These are phyloP conservation scores for Bombus sibiricus DNA, from an alignment of 1,140 invertebrate species.

Conservation along the genomic window DNA sequence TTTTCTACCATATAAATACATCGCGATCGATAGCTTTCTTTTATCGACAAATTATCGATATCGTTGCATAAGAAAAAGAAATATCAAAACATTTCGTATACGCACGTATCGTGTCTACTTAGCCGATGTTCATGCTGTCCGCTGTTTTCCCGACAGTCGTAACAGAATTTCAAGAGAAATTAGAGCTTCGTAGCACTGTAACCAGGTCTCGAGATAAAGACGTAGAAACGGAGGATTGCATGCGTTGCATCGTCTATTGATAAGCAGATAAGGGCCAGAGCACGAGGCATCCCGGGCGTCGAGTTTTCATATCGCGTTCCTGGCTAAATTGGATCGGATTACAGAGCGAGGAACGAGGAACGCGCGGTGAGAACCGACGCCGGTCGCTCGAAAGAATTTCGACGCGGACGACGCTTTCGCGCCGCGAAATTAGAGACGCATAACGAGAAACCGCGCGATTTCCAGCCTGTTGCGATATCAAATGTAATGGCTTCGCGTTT, in stretches of 20 bases:
- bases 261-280: constrained; percentile 53
- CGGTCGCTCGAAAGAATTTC: constrained; percentile 4
- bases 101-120: too few species aligned
- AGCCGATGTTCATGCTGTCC: too few species aligned
- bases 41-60: too few species aligned
- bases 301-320: constrained; percentile 60
- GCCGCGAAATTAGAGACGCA: background rate
- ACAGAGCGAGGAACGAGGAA: constrained; percentile 41
- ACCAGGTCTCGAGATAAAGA: background rate
- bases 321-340: constrained; percentile 46
- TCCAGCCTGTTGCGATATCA: background rate
- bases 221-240: constrained; percentile 13
- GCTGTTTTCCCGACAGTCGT: background rate
- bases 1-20: too few species aligned
- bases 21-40: too few species aligned
- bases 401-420: background rate
- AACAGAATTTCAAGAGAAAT: background rate
- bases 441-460: background rate
- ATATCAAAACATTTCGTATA: too few species aligned
- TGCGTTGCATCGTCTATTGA: constrained; percentile 37
- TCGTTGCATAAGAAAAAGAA: too few species aligned
- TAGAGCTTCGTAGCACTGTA: background rate
- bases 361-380: constrained; percentile 49
- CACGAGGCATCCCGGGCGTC: constrained; percentile 40
- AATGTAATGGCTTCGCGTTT: background rate